Evolutionary conservation across 2,888 invertebrate species (phyloP), one percentile per base, ranked within the genome.

Genomic region (Sphinx pinastri): DNA sequence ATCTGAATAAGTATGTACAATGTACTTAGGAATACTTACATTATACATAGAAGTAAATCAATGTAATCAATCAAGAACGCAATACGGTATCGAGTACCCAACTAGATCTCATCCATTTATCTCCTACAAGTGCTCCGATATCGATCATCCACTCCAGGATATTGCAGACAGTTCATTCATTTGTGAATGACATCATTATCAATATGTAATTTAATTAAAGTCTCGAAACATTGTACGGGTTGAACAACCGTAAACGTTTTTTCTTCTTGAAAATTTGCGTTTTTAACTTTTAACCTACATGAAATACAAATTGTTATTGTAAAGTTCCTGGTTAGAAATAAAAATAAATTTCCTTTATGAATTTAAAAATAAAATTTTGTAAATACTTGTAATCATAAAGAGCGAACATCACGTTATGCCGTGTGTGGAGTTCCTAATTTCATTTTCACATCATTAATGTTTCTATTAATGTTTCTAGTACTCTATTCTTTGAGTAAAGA

Each of bases 61-160:
- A 45, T 63, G 63, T 63, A 49, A 63, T 49, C 63, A 63, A 63
- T 63, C 63, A 63, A 63, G 63, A 63, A 63, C 49, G 63, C 47
- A 63, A 63, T 63, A 63, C 63, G 63, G 63, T 63, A 63, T 49
- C 63, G 63, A 63, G 49, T 63, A 63, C 63, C 49, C 63, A 49
- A 63, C 47, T 63, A 49, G 49, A 63, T 63, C 63, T 63, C 47
- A 47, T 63, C 47, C 60, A 63, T 63, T 63, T 63, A 63, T 63
- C 60, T 63, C 49, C 63, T 47, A 60, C 60, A 63, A 63, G 49
- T 63, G 49, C 63, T 49, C 19, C 13, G 63, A 63, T 49, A 63
- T 63, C 63, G 63, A 63, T 63, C 63, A 63, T 63, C 63, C 63
- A 60, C 45, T 60, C 31, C 60, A 63, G 63, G 63, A 63, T 63